Evolutionary conservation across 2,113 vertebrate genomes (phyloP).

Genomic region (Corynorhinus townsendii): DNA sequence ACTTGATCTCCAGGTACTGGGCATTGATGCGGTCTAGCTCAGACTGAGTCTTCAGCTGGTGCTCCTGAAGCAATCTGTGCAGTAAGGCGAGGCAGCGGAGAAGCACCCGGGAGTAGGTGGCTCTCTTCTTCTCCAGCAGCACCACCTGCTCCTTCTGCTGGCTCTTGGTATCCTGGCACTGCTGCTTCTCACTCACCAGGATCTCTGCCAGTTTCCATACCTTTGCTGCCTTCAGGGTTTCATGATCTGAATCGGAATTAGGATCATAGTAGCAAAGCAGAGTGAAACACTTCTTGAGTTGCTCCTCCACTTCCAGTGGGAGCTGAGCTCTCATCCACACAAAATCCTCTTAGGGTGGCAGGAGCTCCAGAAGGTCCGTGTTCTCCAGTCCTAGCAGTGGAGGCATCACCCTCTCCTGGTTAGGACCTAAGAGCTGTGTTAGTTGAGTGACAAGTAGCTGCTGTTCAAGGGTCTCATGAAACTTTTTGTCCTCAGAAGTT

Average conservation of each 20-base stretch:
- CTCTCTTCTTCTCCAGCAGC: conserved; percentile 82
- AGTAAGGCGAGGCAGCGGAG: conserved; percentile 84
- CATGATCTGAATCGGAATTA: conserved; percentile 83
- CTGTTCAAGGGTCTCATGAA: conserved; percentile 84
- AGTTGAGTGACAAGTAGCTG: conserved; percentile 84
- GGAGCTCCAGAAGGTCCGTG: conserved; percentile 79
- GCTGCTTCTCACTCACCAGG: conserved; percentile 81
- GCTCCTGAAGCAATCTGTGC: conserved; percentile 84
- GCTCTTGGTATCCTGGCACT: conserved; percentile 75
- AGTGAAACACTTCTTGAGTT: conserved; percentile 84
- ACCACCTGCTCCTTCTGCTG: conserved; percentile 76
- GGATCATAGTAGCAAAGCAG: conserved; percentile 87
- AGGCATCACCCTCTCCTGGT: conserved; percentile 47
- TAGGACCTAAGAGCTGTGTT: conserved; percentile 75
- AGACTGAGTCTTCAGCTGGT: conserved; percentile 83
- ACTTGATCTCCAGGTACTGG: conserved; percentile 89
- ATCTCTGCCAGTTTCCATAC: conserved; percentile 79
- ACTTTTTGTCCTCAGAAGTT: conserved; percentile 82
- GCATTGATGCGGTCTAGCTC: conserved; percentile 85
- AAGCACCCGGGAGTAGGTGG: conserved; percentile 76
- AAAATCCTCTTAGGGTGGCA: conserved; percentile 82
- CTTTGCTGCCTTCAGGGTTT: conserved; percentile 80
- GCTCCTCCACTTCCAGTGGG: conserved; percentile 81
- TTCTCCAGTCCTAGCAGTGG: conserved; percentile 79
- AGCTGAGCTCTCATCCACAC: conserved; percentile 81